Conservation (phyloP, 2,113 vertebrate species). For the Diphyllodes magnificus region DNA sequence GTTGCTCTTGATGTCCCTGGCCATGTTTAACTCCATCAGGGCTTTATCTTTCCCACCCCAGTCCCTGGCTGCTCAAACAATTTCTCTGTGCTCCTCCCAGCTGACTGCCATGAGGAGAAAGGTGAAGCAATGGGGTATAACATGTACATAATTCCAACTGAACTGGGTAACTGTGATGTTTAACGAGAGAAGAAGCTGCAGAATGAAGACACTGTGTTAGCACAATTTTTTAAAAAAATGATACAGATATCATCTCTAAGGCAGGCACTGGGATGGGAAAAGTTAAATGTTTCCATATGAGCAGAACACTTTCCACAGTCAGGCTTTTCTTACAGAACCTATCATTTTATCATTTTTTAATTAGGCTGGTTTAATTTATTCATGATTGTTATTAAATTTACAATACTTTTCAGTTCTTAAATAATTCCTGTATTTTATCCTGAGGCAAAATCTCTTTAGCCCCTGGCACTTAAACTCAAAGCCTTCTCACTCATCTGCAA, state of each 20-base stretch:
- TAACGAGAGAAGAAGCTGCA: neutral
- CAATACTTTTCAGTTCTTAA: constrained; percentile 42
- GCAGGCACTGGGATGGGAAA: neutral
- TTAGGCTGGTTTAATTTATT: constrained; percentile 41
- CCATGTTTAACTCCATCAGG: neutral
- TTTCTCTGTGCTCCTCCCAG: neutral
- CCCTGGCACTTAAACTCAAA: constrained; percentile 35
- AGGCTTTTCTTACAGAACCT: neutral
- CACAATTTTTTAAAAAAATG: accelerated
- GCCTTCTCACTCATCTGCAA: neutral
- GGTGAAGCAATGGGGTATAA: neutral
- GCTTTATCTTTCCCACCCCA: neutral
- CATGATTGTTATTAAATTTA: constrained; percentile 59
- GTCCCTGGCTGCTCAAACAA: neutral
- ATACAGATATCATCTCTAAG: neutral
- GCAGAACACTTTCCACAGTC: neutral
- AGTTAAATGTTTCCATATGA: neutral
- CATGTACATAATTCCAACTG: neutral
- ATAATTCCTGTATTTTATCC: constrained; percentile 55
- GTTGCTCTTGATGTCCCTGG: neutral
- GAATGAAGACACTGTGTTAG: neutral
- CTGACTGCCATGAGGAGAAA: neutral
- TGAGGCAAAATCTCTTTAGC: constrained; percentile 47
- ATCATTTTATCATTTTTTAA: constrained; percentile 47
- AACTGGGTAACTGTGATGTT: neutral